Conservation (phyloP, 35 echinoderm and acorn worm genomes). For the Apostichopus parvimensis region DNA sequence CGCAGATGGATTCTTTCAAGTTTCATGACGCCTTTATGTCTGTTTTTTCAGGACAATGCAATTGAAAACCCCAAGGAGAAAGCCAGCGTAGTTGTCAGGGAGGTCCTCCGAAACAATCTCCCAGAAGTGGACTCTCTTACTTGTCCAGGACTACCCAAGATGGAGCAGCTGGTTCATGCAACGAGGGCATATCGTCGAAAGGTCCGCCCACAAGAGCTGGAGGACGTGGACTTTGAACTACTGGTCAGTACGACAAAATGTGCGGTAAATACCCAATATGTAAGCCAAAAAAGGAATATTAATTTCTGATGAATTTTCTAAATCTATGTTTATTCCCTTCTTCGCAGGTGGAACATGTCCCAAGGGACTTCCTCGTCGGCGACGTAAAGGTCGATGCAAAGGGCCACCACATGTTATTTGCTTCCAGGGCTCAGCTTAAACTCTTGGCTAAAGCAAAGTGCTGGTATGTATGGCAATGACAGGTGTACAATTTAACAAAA, state of each 20-base stretch:
- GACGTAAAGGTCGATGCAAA: not conserved
- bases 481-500: too few relatives aligned
- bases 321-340: not conserved
- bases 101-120: not conserved
- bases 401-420: not conserved
- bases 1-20: not conserved
- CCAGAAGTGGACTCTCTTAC: not conserved
- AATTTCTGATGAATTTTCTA: too few relatives aligned
- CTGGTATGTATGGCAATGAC: not conserved
- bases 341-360: conserved; percentile 27
- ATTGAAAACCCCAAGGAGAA: not conserved
- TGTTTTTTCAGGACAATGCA: not conserved
- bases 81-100: not conserved
- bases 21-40: not conserved
- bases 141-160: not conserved
- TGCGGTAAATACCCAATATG: too few relatives aligned
- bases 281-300: too few relatives aligned
- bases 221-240: conserved; percentile 22
- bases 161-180: not conserved
- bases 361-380: conserved; percentile 4
- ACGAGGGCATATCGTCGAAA: not conserved
- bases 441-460: conserved; percentile 47
- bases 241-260: not conserved
- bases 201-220: not conserved
- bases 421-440: not conserved